phyloP scores from a whole-genome alignment of 2,113 vertebrate species.

The Zonotrichia leucophrys region DNA sequence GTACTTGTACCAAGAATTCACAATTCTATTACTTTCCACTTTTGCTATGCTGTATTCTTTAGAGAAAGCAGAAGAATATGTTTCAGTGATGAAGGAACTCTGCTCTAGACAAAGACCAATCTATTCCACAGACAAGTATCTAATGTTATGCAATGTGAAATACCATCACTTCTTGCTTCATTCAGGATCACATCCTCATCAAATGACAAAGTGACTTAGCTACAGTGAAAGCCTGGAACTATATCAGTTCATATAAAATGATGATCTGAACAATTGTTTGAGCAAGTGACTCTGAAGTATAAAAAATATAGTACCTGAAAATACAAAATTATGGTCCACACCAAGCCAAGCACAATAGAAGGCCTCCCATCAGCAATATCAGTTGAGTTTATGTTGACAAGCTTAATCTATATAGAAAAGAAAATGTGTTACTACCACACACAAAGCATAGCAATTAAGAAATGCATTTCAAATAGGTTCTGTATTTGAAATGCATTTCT shows the following conservation, averaged over 20 bases:
- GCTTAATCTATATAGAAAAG: slow-evolving; percentile 85
- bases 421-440: neutral
- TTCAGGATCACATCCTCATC: neutral
- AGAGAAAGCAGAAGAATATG: neutral
- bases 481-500: neutral
- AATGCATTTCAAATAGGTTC: neutral
- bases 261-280: neutral
- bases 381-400: slow-evolving; percentile 98
- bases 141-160: neutral
- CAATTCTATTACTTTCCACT: neutral
- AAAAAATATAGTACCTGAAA: slow-evolving; percentile 84
- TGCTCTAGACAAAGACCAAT: neutral
- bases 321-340: slow-evolving; percentile 98
- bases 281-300: neutral
- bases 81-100: neutral
- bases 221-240: neutral
- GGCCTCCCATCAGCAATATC: slow-evolving; percentile 96
- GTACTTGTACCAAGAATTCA: neutral
- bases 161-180: neutral
- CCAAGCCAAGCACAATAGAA: slow-evolving; percentile 91
- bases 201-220: neutral
- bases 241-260: neutral
- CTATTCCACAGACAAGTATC: neutral
- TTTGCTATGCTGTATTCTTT: neutral
- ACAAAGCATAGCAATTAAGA: neutral